Conservation (phyloP, 2,797 vertebrate genomes). For the Sebastolobus alascanus region DNA sequence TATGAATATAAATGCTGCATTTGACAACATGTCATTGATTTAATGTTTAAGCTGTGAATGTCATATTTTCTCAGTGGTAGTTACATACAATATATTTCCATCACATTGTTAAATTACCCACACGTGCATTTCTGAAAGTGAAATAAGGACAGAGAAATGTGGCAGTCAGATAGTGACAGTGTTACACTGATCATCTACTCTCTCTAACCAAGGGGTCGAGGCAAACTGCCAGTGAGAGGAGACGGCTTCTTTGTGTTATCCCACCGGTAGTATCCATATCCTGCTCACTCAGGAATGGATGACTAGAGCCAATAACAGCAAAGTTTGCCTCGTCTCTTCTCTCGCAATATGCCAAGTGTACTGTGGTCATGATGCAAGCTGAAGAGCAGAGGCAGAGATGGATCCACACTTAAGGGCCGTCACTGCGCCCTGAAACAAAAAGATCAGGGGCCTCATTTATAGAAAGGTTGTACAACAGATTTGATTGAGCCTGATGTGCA, state of each 20-base stretch:
- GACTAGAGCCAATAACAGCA: constrained; percentile 63
- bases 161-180: constrained; percentile 72
- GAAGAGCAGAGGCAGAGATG: constrained; percentile 70
- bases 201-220: constrained; percentile 61
- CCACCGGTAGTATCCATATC: constrained; percentile 65
- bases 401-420: constrained; percentile 56
- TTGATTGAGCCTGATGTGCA: constrained; percentile 43
- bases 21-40: constrained; percentile 1
- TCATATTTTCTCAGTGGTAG: constrained; percentile 67
- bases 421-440: constrained; percentile 50
- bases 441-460: constrained; percentile 70
- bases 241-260: constrained; percentile 67
- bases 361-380: constrained; percentile 76
- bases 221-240: constrained; percentile 62
- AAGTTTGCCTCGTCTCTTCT: constrained; percentile 66
- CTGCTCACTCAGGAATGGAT: constrained; percentile 78
- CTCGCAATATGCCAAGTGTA: constrained; percentile 68
- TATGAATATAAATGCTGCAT: neutral
- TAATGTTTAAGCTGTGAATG: neutral
- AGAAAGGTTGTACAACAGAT: constrained; percentile 49
- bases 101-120: constrained; percentile 72
- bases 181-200: constrained; percentile 65
- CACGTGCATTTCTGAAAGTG: constrained; percentile 79
- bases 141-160: constrained; percentile 80
- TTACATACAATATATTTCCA: constrained; percentile 84